Conservation (phyloP, 2,888 invertebrate species). For the Nematopogon swammerdamellus region DNA sequence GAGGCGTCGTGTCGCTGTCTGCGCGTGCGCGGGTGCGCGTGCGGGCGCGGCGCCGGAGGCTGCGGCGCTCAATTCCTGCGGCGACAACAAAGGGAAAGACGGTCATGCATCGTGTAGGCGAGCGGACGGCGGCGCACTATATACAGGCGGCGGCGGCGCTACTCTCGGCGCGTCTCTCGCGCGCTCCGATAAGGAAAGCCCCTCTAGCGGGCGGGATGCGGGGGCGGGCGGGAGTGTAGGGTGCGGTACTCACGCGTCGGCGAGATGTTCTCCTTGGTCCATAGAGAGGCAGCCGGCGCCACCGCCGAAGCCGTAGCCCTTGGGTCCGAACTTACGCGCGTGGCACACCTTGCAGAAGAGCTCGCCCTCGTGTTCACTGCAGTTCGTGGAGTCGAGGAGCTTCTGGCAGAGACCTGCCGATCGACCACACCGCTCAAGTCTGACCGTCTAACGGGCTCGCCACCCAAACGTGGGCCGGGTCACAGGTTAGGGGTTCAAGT, state of each 20-base stretch:
- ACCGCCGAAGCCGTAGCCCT: conserved; percentile 97
- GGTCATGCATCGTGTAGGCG: conserved; percentile 53
- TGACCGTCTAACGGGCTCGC: no score
- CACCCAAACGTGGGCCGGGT: no score
- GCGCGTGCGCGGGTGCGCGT: conserved; percentile 45
- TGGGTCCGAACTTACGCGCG: conserved; percentile 96
- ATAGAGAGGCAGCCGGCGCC: conserved; percentile 96
- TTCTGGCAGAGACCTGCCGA: conserved; percentile 89
- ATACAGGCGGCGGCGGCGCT: conserved; percentile 26
- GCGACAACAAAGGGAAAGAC: conserved; percentile 54
- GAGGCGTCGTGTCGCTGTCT: conserved; percentile 37
- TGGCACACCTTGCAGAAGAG: conserved; percentile 98
- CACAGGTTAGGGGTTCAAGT: no score
- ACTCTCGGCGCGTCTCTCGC: neutral
- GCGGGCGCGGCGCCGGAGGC: conserved; percentile 35
- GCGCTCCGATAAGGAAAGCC: conserved; percentile 57
- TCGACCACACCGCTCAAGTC: neutral
- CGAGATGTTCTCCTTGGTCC: conserved; percentile 90
- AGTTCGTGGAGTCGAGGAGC: conserved; percentile 97
- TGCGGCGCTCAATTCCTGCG: conserved; percentile 51
- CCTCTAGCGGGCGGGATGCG: conserved; percentile 53
- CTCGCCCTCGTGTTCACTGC: conserved; percentile 95
- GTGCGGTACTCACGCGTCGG: conserved; percentile 67
- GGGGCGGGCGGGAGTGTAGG: conserved; percentile 29
- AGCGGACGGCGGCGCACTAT: conserved; percentile 34